phyloP scores from a whole-genome alignment of 2,113 vertebrate species.

The Poecile atricapillus region DNA sequence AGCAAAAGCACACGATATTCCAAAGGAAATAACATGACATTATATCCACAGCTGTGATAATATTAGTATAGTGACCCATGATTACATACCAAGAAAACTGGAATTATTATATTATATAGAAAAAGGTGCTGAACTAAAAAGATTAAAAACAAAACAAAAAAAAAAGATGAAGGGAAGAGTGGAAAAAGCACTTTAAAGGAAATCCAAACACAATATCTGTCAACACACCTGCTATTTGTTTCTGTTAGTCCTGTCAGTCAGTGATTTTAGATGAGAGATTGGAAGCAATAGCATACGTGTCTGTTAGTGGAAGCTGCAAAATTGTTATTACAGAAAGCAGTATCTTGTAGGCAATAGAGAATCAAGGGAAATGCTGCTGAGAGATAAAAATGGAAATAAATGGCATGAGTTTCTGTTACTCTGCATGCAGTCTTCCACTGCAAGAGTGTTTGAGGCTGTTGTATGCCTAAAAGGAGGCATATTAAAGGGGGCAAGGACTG shows the following conservation, averaged over 20 bases:
- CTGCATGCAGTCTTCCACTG: neutral
- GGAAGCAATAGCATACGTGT: neutral
- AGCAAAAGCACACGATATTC: neutral
- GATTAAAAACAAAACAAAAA: neutral
- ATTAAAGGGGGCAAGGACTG: neutral
- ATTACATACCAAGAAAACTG: constrained; percentile 37
- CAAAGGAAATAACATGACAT: neutral
- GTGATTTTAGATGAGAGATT: constrained; percentile 28
- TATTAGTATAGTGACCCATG: constrained; percentile 13
- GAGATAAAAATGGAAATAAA: constrained; percentile 26
- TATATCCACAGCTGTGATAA: constrained; percentile 66
- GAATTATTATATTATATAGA: constrained; percentile 13
- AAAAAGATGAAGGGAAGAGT: neutral
- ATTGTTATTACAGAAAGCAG: neutral
- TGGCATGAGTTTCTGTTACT: neutral
- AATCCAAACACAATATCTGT: constrained; percentile 35
- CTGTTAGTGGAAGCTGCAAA: neutral
- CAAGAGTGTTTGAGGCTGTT: neutral
- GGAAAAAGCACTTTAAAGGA: constrained; percentile 43
- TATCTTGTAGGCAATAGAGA: neutral
- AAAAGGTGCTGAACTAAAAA: constrained; percentile 35
- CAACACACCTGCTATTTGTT: constrained; percentile 61
- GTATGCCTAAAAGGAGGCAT: neutral
- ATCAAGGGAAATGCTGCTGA: neutral
- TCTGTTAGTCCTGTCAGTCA: constrained; percentile 63